Evolutionary conservation across 2,797 vertebrate genomes (phyloP), one percentile per base, ranked within the genome.

Genomic region (Loris lydekkerianus): DNA sequence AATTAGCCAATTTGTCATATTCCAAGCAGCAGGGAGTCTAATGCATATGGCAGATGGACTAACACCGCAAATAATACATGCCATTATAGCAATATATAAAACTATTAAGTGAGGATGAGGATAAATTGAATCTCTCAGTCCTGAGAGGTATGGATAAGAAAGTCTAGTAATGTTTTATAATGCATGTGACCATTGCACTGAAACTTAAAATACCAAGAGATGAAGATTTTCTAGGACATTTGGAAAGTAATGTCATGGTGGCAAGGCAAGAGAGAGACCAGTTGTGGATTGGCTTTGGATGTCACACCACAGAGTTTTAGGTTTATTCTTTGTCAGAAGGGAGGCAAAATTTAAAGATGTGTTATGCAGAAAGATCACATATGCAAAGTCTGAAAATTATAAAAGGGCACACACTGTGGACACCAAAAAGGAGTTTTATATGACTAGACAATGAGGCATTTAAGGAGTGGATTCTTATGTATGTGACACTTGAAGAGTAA

Each of bases 291-390:
- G 53, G 8, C 10, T 83, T 29, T 65, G 56, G 5, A 49, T 91
- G 61, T 15, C 15, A 27, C 27, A 82, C 18, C 23, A 91, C 56
- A 14, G 14, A 65, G 65, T 72, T 91, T 67, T 72, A 94, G 56
- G 56, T 77, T 88, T 72, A 76, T 73, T 88, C 63, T 83, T 10
- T 67, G 10, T 37, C 63, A 63, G 56, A 70, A 91, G 40, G 13
- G 23, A 91, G 70, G 58, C 56, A 58, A 78, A 83, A 91, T 58
- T 72, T 84, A 94, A 91, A 61, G 17, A 72, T 84, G 88, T 77
- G 69, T 82, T 83, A 87, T 43, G 53, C 53, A 91, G 29, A 76
- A 77, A 69, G 67, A 69, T 20, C 80, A 37, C 40, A 83, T 87
- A 70, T 91, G 69, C 31, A 29, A 87, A 77, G 81, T 72, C 53